These are phyloP conservation scores for Clavelina lepadiformis DNA, from an alignment of 23 tunicate species.

Conservation along the genomic window DNA sequence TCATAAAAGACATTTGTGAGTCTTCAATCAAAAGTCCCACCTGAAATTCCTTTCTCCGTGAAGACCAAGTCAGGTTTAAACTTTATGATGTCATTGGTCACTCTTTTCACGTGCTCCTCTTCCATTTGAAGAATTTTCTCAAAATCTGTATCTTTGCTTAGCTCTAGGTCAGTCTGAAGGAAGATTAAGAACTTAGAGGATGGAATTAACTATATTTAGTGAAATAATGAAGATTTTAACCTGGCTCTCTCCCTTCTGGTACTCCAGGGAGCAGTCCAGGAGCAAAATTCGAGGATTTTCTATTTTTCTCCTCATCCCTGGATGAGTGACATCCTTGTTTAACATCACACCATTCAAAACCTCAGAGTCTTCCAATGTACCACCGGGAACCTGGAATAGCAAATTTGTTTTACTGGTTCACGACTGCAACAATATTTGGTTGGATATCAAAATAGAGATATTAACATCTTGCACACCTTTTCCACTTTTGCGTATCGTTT, in stretches of 20 bases:
- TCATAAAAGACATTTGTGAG: no score
- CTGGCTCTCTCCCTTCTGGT: slow-evolving; percentile 96
- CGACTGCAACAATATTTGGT: background rate
- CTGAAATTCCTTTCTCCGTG: slow-evolving; percentile 98
- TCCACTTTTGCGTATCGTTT: slow-evolving; percentile 97
- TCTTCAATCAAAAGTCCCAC: no score
- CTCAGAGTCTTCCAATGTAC: slow-evolving; percentile 69
- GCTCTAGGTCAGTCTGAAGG: slow-evolving; percentile 84
- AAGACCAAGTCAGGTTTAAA: slow-evolving; percentile 88
- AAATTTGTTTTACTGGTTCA: background rate
- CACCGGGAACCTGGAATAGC: slow-evolving; percentile 79
- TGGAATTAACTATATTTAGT: background rate
- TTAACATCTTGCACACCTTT: slow-evolving; percentile 47
- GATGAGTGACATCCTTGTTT: slow-evolving; percentile 97
- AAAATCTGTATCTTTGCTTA: slow-evolving; percentile 86
- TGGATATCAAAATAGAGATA: background rate
- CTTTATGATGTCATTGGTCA: slow-evolving; percentile 73
- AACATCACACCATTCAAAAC: slow-evolving; percentile 95
- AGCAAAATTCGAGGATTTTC: slow-evolving; percentile 90
- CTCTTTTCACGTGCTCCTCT: slow-evolving; percentile 70
- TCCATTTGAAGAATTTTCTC: slow-evolving; percentile 91
- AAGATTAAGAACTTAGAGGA: background rate
- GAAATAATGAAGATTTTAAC: slow-evolving; percentile 6
- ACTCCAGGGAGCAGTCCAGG: slow-evolving; percentile 92
- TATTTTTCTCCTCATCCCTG: slow-evolving; percentile 85